Percentiles rank a stretch among this genome's conserved stretches.
Conservation (phyloP, 37 sponge, comb jelly and placozoan species). For the Bolinopsis microptera region DNA sequence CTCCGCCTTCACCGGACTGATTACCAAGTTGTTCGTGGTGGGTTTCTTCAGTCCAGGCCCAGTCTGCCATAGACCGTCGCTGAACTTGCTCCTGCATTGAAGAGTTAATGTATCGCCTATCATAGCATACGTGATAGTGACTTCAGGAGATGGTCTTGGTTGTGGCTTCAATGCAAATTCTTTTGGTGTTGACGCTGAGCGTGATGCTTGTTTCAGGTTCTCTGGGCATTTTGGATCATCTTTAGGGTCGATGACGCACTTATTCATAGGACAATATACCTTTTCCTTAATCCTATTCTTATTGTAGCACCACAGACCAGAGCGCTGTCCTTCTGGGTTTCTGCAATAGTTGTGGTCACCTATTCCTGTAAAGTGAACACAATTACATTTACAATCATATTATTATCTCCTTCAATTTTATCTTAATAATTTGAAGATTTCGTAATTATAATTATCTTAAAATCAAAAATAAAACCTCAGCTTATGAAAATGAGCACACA, state of each 20-base stretch:
- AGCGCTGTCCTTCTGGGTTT: neutral
- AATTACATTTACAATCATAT: too few species aligned
- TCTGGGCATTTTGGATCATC: neutral
- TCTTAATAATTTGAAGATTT: too few species aligned
- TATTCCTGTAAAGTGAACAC: neutral
- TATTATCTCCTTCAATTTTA: too few species aligned
- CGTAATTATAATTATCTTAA: too few species aligned
- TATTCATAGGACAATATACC: neutral
- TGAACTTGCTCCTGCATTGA: neutral
- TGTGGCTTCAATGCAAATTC: neutral
- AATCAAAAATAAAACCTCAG: too few species aligned
- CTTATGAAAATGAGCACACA: too few species aligned
- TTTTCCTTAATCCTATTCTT: neutral
- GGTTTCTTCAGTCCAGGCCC: neutral
- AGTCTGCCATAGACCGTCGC: neutral
- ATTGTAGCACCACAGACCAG: neutral
- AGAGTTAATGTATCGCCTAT: neutral
- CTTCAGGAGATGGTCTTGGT: neutral
- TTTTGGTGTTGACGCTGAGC: neutral
- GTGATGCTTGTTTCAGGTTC: neutral
- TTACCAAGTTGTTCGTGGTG: neutral
- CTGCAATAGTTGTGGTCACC: neutral
- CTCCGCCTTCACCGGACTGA: neutral
- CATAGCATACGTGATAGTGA: neutral
- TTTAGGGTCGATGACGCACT: neutral